These are phyloP conservation scores for Macropis europaea DNA, from an alignment of 2,888 invertebrate genomes.

Conservation along the genomic window DNA sequence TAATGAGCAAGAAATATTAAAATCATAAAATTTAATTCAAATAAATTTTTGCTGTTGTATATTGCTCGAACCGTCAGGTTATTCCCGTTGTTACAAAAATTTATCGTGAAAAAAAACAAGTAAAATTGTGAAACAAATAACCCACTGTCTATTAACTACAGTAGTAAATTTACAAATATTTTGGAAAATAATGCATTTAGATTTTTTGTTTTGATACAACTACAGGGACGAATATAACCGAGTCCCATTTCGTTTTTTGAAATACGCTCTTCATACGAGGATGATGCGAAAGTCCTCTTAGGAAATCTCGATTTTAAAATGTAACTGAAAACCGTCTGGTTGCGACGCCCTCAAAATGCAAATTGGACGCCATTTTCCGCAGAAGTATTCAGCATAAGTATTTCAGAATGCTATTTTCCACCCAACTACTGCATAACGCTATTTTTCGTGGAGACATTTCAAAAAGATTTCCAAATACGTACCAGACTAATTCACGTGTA, in stretches of 20 bases:
- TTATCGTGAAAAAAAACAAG: too few relatives aligned
- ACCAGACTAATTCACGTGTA: neutral
- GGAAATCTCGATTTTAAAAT: slow-evolving; percentile 16
- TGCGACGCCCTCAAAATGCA: slow-evolving; percentile 5
- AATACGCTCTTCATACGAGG: neutral
- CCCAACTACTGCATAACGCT: neutral
- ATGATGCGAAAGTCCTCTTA: neutral
- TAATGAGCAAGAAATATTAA: too few relatives aligned
- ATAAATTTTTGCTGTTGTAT: too few relatives aligned
- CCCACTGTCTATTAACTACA: too few relatives aligned
- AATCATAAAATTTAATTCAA: too few relatives aligned
- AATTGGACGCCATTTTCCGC: slow-evolving; percentile 5
- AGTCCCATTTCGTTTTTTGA: neutral
- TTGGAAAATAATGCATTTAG: too few relatives aligned
- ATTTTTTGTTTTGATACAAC: neutral
- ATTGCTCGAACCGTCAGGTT: too few relatives aligned
- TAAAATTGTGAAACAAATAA: too few relatives aligned
- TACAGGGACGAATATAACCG: neutral
- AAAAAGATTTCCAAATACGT: neutral
- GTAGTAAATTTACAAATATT: too few relatives aligned
- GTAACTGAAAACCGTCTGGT: slow-evolving; percentile 10
- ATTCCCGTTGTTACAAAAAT: too few relatives aligned
- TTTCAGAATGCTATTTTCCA: slow-evolving; percentile 6
- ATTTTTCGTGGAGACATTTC: neutral
- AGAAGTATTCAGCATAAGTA: slow-evolving; percentile 9